These are phyloP conservation scores for Halichoerus grypus DNA, from an alignment of 2,113 vertebrate species.

Conservation along the genomic window DNA sequence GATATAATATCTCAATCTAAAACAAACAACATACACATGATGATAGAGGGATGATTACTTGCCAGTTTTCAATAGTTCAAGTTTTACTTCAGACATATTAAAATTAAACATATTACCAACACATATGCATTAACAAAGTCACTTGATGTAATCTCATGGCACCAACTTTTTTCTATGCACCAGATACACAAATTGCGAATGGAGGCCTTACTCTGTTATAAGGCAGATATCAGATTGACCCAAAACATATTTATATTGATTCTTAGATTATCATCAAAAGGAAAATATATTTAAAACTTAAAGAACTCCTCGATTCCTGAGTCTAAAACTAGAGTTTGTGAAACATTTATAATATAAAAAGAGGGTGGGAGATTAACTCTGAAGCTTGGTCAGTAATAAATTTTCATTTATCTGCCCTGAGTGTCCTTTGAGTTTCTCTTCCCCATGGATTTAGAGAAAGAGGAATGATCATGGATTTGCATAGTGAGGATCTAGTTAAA, in stretches of 20 bases:
- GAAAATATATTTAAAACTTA: slow-evolving; percentile 23
- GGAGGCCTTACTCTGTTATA: not conserved
- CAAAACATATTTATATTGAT: not conserved
- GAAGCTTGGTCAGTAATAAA: not conserved
- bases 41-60: not conserved
- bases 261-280: not conserved
- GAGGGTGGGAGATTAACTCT: not conserved
- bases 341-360: not conserved
- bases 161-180: not conserved
- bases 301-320: not conserved
- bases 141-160: not conserved
- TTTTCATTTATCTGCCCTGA: not conserved
- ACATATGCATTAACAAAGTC: not conserved
- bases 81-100: not conserved
- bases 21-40: not conserved
- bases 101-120: not conserved
- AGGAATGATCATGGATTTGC: not conserved
- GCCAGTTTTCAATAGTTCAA: not conserved
- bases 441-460: not conserved
- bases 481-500: not conserved
- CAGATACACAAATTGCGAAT: not conserved
- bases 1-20: not conserved
- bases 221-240: not conserved
- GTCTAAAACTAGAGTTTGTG: not conserved
- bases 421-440: not conserved